Percentiles rank a stretch among this genome's conserved stretches.
These are phyloP conservation scores for Sceliomorpha sp. DNA, from an alignment of 2,888 invertebrate genomes.

Conservation along the genomic window DNA sequence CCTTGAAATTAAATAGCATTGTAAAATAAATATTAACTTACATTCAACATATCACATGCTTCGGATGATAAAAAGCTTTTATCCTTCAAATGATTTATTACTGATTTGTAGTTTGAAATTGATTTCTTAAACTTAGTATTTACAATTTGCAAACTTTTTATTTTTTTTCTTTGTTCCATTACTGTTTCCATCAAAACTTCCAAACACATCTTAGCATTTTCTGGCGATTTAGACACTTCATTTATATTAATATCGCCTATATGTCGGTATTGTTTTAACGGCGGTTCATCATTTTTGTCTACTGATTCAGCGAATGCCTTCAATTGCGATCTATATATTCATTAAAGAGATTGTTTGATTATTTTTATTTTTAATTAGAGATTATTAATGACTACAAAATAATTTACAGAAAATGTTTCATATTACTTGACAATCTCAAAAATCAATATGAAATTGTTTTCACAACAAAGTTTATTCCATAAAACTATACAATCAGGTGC, in stretches of 20 bases:
- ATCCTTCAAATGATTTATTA: background rate
- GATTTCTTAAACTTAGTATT: conserved; percentile 1
- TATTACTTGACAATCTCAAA: too few species aligned
- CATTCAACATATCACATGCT: conserved; percentile 3
- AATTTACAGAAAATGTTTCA: too few species aligned
- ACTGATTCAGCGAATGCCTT: background rate
- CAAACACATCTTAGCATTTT: conserved; percentile 11
- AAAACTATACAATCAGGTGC: too few species aligned
- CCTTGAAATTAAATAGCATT: too few species aligned
- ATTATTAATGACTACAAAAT: too few species aligned
- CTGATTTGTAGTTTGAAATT: conserved; percentile 5
- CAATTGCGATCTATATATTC: background rate
- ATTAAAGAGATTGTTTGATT: too few species aligned
- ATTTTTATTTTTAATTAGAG: too few species aligned
- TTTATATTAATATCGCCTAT: conserved; percentile 7
- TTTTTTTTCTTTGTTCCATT: conserved; percentile 6
- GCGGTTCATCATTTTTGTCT: too few species aligned
- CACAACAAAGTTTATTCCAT: too few species aligned
- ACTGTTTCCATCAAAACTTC: conserved; percentile 9
- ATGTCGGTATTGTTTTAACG: background rate
- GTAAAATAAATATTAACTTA: too few species aligned
- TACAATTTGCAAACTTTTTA: background rate
- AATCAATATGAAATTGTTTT: too few species aligned
- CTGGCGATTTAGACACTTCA: conserved; percentile 9
- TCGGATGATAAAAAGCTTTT: background rate